Conservation (phyloP, 2,113 vertebrate genomes). For the Myiozetetes cayanensis region DNA sequence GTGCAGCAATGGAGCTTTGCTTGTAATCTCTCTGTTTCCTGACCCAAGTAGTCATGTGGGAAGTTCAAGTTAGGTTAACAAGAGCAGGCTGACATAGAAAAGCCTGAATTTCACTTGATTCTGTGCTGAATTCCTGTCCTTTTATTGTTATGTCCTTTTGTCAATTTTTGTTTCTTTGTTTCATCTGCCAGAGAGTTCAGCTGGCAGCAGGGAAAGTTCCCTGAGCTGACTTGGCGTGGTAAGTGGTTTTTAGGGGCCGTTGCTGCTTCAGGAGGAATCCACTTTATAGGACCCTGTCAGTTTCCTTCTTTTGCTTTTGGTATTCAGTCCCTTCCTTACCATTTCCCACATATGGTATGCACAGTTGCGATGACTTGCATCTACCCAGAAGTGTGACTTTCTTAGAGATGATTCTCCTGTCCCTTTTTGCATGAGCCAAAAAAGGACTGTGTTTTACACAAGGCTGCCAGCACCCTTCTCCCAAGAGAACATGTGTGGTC, state of each 20-base stretch:
- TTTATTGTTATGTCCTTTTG: conserved; percentile 6
- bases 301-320: neutral
- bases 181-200: neutral
- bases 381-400: conserved; percentile 54
- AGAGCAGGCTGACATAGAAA: neutral
- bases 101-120: neutral
- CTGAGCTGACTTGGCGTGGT: neutral
- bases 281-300: neutral
- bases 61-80: conserved; percentile 40
- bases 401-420: conserved; percentile 7
- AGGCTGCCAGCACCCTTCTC: conserved; percentile 50
- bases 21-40: neutral
- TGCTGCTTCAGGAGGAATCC: neutral
- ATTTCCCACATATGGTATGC: neutral
- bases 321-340: neutral
- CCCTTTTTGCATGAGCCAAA: conserved; percentile 31
- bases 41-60: neutral
- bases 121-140: neutral
- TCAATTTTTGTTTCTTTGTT: conserved; percentile 13
- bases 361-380: conserved; percentile 38
- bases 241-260: neutral
- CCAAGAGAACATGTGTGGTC: conserved; percentile 53
- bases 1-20: neutral
- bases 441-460: neutral
- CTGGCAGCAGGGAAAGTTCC: neutral